phyloP scores from a whole-genome alignment of 2,888 invertebrate species.

The Pasiphila rectangulata region DNA sequence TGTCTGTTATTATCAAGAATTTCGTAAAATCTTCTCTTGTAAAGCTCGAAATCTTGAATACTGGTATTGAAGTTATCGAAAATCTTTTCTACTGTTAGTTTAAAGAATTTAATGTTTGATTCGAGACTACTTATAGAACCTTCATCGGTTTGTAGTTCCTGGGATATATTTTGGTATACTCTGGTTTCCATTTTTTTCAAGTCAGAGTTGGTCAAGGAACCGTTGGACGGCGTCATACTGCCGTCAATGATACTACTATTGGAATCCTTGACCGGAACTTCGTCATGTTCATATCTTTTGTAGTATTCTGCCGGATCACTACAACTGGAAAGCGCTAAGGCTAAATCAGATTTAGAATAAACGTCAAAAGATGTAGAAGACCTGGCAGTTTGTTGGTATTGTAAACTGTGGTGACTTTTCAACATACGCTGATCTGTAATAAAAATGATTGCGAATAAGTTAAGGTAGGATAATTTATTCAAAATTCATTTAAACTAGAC shows the following conservation, averaged over 20 bases:
- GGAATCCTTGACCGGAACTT: conserved; percentile 58
- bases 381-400: conserved; percentile 13
- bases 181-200: conserved; percentile 57
- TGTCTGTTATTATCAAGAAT: conserved; percentile 56
- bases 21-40: conserved; percentile 61
- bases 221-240: conserved; percentile 11
- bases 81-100: conserved; percentile 61
- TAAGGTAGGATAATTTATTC: background rate
- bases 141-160: conserved; percentile 52
- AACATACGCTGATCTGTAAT: conserved; percentile 18
- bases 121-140: conserved; percentile 50
- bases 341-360: conserved; percentile 23
- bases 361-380: background rate
- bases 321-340: conserved; percentile 6
- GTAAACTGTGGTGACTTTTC: conserved; percentile 20
- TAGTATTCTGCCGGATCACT: conserved; percentile 47
- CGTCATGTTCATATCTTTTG: conserved; percentile 60
- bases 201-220: conserved; percentile 54
- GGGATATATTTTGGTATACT: conserved; percentile 53
- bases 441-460: background rate
- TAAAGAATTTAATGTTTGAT: conserved; percentile 64
- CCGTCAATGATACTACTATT: conserved; percentile 25
- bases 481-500: no score
- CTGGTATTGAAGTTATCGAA: conserved; percentile 61
- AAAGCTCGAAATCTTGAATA: conserved; percentile 61